phyloP scores from a whole-genome alignment of 2,888 invertebrate species.

The Ernsta delagoae region DNA sequence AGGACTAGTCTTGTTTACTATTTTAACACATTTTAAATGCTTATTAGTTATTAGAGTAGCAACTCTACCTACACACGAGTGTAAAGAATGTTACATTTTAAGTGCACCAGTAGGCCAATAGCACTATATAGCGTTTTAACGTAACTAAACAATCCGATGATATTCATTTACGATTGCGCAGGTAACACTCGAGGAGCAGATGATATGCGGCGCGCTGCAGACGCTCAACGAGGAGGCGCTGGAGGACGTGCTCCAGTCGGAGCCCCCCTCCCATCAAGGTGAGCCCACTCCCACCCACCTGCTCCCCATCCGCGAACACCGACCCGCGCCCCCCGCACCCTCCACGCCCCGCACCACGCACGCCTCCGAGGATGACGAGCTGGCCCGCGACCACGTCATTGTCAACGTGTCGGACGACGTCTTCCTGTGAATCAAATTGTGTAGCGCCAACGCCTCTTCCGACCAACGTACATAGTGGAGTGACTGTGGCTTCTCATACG shows the following conservation, averaged over 20 bases:
- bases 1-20: background rate
- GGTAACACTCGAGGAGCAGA: conserved; percentile 97
- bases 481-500: background rate
- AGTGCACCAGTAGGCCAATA: background rate
- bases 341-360: conserved; percentile 38
- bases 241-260: conserved; percentile 94
- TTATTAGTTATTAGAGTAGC: too few species aligned
- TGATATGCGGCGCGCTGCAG: conserved; percentile 97
- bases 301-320: conserved; percentile 49
- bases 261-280: conserved; percentile 84
- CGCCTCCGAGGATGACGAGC: conserved; percentile 40
- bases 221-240: conserved; percentile 96
- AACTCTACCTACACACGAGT: too few species aligned
- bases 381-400: conserved; percentile 58
- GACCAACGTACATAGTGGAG: background rate
- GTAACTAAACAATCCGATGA: background rate
- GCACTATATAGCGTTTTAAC: background rate
- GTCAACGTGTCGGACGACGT: conserved; percentile 68
- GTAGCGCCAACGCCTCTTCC: background rate
- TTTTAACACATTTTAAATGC: too few species aligned
- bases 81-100: background rate
- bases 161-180: conserved; percentile 56
- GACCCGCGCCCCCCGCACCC: conserved; percentile 43
- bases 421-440: conserved; percentile 51
- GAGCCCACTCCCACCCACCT: conserved; percentile 69